Percentiles rank a stretch among this genome's conserved stretches.
These are phyloP conservation scores for Macrobrachium nipponense DNA, from an alignment of 1,140 invertebrate genomes.

Conservation along the genomic window DNA sequence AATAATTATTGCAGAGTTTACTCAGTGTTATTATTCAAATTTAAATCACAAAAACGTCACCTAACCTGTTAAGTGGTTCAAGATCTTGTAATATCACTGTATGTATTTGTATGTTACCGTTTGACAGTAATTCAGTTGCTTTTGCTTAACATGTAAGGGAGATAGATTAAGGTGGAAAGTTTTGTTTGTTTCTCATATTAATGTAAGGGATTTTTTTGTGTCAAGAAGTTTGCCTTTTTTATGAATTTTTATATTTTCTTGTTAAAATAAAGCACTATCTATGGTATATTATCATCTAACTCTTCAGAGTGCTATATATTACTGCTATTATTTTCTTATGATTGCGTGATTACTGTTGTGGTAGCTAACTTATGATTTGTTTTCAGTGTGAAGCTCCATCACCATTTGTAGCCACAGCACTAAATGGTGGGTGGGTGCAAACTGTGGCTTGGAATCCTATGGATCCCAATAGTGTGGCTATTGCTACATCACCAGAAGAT, in stretches of 20 bases:
- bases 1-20: too few species aligned
- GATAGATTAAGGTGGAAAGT: too few species aligned
- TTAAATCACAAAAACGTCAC: too few species aligned
- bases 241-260: background rate
- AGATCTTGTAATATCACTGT: too few species aligned
- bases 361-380: background rate
- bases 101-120: too few species aligned
- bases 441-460: constrained; percentile 40
- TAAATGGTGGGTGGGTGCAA: constrained; percentile 7
- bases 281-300: background rate
- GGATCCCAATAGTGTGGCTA: constrained; percentile 34
- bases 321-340: background rate
- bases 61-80: too few species aligned
- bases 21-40: too few species aligned
- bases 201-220: too few species aligned
- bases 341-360: background rate
- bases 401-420: constrained; percentile 20
- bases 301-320: background rate
- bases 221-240: background rate
- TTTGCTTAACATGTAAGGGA: too few species aligned
- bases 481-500: constrained; percentile 32
- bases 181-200: too few species aligned
- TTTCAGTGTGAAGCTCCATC: constrained; percentile 22
- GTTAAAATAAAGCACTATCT: background rate
- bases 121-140: too few species aligned